Evolutionary conservation across 2,888 invertebrate genomes (phyloP), one percentile per base, ranked within the genome.

Genomic region (Unio delphinus): DNA sequence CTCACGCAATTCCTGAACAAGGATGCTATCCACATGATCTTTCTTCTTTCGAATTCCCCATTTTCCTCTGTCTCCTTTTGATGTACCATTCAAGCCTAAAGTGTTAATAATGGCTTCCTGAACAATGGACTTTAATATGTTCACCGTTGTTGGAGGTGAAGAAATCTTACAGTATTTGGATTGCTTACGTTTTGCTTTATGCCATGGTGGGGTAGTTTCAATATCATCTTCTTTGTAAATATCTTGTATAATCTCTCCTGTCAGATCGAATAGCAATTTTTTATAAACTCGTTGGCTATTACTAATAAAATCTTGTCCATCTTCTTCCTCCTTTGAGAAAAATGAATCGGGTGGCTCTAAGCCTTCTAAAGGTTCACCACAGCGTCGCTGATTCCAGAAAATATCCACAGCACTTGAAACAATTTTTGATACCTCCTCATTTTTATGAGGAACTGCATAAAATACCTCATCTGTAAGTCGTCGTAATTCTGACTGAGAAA

Each of bases 11-110:
- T 95, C 95, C 69, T 93, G 91, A 55, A 94, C 93, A 68, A 95
- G 90, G 69, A 94, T 92, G 82, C 94, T 93, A 84, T 95, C 94
- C 3, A 95, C 94, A 75, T 93, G 92, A 87, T 95, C 94, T 61
- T 86, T 86, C 81, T 88, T 87, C 79, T 88, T 88, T 30, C 87
- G 80, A 45, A 84, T 76, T 54, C 81, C 83, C 86, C 87, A 86
- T 70, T 86, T 87, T 69, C 81, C 82, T 55, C 77, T 70, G 62
- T 85, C 83, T 11, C 73, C 70, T 65, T 77, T 79, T 56, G 78
- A 73, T 4, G 79, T 74, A n/a, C 84, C 84, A 56, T 83, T 84
- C 56, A 88, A 70, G 7, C 87, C 87, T 62, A 88, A 76, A 64
- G 82, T 80, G 55, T 81, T 76, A 54, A 82, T 78, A 34, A 87